Evolutionary conservation across 2,797 vertebrate genomes (phyloP).

Genomic region (Chloroceryle inda): DNA sequence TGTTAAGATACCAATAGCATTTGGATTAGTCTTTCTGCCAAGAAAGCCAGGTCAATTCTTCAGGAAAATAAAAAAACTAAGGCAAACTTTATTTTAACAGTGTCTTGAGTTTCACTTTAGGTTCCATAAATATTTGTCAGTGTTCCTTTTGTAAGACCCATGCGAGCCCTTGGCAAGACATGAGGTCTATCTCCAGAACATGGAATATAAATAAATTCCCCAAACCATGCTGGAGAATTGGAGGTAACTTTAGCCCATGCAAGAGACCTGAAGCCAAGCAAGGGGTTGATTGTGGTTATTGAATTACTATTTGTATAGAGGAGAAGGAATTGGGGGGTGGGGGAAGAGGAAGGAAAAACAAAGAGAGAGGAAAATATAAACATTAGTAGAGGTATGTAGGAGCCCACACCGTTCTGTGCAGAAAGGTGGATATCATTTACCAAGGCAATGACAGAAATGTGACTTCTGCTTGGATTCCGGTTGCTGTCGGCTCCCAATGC

Average conservation of each 20-base stretch:
- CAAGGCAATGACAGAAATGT: neutral
- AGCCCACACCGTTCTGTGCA: neutral
- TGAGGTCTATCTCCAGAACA: constrained; percentile 66
- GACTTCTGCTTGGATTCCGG: constrained; percentile 16
- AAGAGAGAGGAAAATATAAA: neutral
- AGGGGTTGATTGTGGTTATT: neutral
- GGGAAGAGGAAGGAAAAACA: neutral
- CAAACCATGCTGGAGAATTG: constrained; percentile 40
- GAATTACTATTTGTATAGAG: constrained; percentile 33
- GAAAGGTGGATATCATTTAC: neutral
- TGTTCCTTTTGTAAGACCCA: constrained; percentile 70
- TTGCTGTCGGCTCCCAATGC: neutral
- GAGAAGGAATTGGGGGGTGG: neutral
- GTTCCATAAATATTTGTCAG: constrained; percentile 80
- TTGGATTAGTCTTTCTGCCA: constrained; percentile 67
- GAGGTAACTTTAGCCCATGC: constrained; percentile 47
- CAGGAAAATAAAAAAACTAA: constrained; percentile 62
- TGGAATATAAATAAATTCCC: constrained; percentile 72
- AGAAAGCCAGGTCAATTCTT: constrained; percentile 75
- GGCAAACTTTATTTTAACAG: constrained; percentile 81
- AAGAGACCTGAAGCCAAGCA: constrained; percentile 31
- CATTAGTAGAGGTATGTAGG: neutral
- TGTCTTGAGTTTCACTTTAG: constrained; percentile 78
- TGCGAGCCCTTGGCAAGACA: constrained; percentile 71
- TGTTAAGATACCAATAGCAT: constrained; percentile 75